Conservation (phyloP, 37 sponge, comb jelly and placozoan genomes). For the Halichondria panicea region DNA sequence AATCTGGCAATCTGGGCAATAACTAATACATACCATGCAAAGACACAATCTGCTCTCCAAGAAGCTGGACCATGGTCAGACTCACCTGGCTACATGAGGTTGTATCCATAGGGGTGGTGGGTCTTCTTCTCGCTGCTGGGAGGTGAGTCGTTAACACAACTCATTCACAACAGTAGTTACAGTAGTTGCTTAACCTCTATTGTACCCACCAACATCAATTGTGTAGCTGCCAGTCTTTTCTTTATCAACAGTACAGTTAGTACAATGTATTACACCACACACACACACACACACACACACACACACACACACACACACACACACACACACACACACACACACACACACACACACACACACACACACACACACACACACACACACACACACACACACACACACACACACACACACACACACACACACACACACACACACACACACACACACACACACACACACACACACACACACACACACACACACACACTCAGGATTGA, state of each 20-base stretch:
- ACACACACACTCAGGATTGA: background rate
- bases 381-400: background rate
- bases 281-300: no score
- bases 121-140: background rate
- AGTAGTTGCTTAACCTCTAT: no score
- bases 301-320: no score
- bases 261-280: background rate
- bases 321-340: no score
- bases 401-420: background rate
- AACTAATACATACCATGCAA: no score
- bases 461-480: background rate
- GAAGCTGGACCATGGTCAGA: background rate
- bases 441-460: background rate
- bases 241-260: background rate
- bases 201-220: background rate
- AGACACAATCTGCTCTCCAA: constrained; percentile 8
- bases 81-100: background rate
- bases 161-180: no score
- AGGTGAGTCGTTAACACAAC: background rate
- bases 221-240: no score
- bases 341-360: no score
- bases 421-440: no score
- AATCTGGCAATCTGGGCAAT: no score
- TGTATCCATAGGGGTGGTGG: background rate
- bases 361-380: no score